Conservation (phyloP, 2,888 invertebrate genomes). For the Zonitis immaculata region DNA sequence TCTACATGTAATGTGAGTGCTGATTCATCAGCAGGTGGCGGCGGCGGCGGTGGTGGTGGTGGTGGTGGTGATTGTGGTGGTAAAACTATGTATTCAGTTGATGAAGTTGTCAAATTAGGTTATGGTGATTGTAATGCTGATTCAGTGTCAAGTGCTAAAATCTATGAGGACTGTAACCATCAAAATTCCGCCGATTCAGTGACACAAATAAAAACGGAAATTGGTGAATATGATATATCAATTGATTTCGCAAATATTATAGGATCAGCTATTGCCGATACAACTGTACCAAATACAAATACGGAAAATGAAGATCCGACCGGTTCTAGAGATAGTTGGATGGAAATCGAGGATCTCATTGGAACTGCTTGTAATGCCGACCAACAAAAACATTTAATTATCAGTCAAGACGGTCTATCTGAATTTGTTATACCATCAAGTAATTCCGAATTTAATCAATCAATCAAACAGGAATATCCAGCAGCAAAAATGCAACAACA, state of each 20-base stretch:
- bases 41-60: conserved; percentile 51
- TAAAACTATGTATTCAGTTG: conserved; percentile 51
- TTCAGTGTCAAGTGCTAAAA: conserved; percentile 53
- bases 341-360: conserved; percentile 85
- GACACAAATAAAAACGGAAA: conserved; percentile 53
- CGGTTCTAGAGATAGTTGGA: conserved; percentile 79
- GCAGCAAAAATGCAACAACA: conserved; percentile 44
- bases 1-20: conserved; percentile 59
- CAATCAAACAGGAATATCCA: conserved; percentile 49
- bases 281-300: conserved; percentile 71
- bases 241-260: conserved; percentile 82
- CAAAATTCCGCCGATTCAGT: conserved; percentile 49
- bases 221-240: conserved; percentile 62
- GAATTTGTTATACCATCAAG: conserved; percentile 65
- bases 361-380: conserved; percentile 74
- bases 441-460: conserved; percentile 47
- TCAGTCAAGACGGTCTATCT: conserved; percentile 62
- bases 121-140: conserved; percentile 54
- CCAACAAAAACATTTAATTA: conserved; percentile 60
- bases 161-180: conserved; percentile 55
- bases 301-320: conserved; percentile 62
- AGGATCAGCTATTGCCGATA: conserved; percentile 84
- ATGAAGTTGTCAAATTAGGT: conserved; percentile 47
- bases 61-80: conserved; percentile 49
- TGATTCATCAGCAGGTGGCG: no score